Evolutionary conservation across 1,140 invertebrate species (phyloP).

Genomic region (Lordiphosa mommai): DNA sequence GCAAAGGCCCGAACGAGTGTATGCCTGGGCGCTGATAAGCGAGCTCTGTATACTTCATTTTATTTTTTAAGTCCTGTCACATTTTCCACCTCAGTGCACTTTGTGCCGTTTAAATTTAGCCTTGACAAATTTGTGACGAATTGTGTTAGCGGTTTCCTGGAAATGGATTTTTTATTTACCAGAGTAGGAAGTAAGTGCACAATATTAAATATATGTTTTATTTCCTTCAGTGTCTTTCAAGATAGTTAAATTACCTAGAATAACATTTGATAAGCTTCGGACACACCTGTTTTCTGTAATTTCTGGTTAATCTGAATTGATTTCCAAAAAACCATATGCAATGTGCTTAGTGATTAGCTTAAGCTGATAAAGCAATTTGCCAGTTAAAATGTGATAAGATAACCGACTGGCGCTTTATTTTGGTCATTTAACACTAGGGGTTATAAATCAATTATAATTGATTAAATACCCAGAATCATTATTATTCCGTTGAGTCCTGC

Average conservation of each 20-base stretch:
- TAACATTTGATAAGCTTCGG: neutral
- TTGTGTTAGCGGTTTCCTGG: conserved; percentile 2
- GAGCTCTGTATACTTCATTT: conserved; percentile 54
- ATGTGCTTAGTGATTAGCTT: conserved; percentile 11
- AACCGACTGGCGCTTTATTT: neutral
- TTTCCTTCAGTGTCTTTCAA: neutral
- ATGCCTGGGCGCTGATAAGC: conserved; percentile 56
- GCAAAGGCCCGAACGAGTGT: conserved; percentile 34
- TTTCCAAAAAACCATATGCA: no score
- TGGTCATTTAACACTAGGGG: neutral
- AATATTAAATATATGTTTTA: neutral
- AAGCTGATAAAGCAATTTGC: conserved; percentile 5
- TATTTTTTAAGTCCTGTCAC: conserved; percentile 38
- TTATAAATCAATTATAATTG: neutral
- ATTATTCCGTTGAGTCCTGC: neutral
- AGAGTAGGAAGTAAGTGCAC: no score
- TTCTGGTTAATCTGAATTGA: conserved; percentile 5
- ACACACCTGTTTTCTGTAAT: conserved; percentile 18
- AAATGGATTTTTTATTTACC: conserved; percentile 34
- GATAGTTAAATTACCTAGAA: no score
- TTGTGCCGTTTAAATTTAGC: conserved; percentile 65
- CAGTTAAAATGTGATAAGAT: neutral
- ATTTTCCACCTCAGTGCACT: conserved; percentile 61
- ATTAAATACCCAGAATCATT: neutral
- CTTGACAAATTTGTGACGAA: conserved; percentile 24